Base-by-base conservation (phyloP, 2,797 vertebrate genomes). In the Rhinogobio ventralis region DNA sequence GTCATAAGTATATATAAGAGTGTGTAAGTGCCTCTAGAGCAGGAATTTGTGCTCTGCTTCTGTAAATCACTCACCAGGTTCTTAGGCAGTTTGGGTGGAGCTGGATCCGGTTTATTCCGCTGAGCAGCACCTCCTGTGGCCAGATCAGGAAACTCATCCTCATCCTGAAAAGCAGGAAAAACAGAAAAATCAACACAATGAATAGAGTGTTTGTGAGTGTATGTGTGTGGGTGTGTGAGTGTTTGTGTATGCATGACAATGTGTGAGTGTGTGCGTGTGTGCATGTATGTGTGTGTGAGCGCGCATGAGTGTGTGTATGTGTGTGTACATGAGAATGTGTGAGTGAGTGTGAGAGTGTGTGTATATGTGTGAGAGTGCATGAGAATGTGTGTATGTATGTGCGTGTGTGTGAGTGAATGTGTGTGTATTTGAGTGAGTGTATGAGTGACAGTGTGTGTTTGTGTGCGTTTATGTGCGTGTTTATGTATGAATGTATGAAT, bases 91-190 rank as follows among this genome's bases (percentile, higher is more conserved):
- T 98, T 99, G 84, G 96, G 95, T 83, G 97, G 97, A 0, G 93
- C 88, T 83, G 93, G 93, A 76, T 96, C 96, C 85, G 93, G 93
- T 95, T 97, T 98, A 92, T 68, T 94, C 91, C 93, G 92, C 49
- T 91, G 93, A 46, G 79, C 92, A 72, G 93, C 89, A 25, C 92
- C 96, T 84, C 96, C 96, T 80, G 95, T 92, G 55, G 93, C 95
- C 17, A 98, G 91, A 85, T 98, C 97, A 86, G 96, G 98, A 94
- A 99, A 98, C 90, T 98, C 97, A 78, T 98, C 96, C 94, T 98
- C 97, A 94, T 98, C 97, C 98, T 99, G 76, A 83, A 11, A 72
- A 86, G 90, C 15, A 74, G 1, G 46, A 49, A 74, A 79, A 15
- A 83, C 15, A 89, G n/a, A 66, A 55, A 13, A 62, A 23, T 19